Percentiles rank a stretch among this genome's conserved stretches.
These are phyloP conservation scores for Congeria kusceri DNA, from an alignment of 2,888 invertebrate genomes.

Conservation along the genomic window DNA sequence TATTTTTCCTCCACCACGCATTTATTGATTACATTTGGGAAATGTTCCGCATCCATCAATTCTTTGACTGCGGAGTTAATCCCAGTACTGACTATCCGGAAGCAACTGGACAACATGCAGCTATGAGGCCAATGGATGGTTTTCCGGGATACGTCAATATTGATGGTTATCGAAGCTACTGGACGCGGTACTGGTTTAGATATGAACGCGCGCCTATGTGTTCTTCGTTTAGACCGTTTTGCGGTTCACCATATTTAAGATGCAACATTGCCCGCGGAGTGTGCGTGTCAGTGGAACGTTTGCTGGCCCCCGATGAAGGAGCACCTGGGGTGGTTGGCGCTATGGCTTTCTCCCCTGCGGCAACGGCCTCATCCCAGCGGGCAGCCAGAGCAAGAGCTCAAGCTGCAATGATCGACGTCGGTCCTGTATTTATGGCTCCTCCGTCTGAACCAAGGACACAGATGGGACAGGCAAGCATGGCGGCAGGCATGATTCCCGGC, in stretches of 20 bases:
- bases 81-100: slow-evolving; percentile 62
- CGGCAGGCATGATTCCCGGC: not conserved
- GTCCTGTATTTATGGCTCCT: slow-evolving; percentile 27
- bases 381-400: slow-evolving; percentile 25
- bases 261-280: slow-evolving; percentile 40
- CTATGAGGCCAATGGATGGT: slow-evolving; percentile 45
- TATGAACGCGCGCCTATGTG: no score
- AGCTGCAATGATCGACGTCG: slow-evolving; percentile 19
- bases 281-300: slow-evolving; percentile 38
- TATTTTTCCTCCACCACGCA: slow-evolving; percentile 75
- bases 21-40: slow-evolving; percentile 78
- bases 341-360: not conserved
- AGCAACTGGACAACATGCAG: slow-evolving; percentile 42
- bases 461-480: slow-evolving; percentile 7
- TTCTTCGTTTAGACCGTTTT: slow-evolving; percentile 43
- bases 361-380: slow-evolving; percentile 3
- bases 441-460: slow-evolving; percentile 41
- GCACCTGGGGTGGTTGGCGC: not conserved
- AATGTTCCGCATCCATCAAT: slow-evolving; percentile 65
- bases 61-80: slow-evolving; percentile 50
- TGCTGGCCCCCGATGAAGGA: not conserved
- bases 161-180: slow-evolving; percentile 51
- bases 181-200: slow-evolving; percentile 50
- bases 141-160: slow-evolving; percentile 51
- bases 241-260: slow-evolving; percentile 40